These are phyloP conservation scores for Heteromurus nitidus DNA, from an alignment of 2,888 invertebrate species.

Conservation along the genomic window DNA sequence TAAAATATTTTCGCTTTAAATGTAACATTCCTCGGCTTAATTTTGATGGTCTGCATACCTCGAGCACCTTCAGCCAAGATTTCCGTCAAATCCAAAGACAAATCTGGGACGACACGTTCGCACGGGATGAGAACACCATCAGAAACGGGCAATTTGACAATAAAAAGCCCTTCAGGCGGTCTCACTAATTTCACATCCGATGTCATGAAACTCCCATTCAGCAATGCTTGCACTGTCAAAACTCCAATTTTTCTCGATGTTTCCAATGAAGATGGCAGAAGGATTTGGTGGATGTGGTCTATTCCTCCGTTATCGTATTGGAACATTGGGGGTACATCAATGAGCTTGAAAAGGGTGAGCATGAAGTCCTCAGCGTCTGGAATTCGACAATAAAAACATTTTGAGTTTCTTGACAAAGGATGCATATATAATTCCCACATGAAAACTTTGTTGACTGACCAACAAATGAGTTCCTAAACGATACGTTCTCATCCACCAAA, in stretches of 20 bases:
- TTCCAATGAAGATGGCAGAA: neutral
- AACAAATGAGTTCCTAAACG: neutral
- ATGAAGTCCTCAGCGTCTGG: slow-evolving; percentile 38
- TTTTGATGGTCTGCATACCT: neutral
- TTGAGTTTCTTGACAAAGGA: neutral
- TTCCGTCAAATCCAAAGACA: slow-evolving; percentile 1
- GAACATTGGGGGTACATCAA: neutral
- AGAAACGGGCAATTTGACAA: slow-evolving; percentile 26
- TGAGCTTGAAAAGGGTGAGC: neutral
- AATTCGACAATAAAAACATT: neutral
- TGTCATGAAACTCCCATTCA: neutral
- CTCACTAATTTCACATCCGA: neutral
- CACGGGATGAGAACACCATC: slow-evolving; percentile 25
- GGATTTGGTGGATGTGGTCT: slow-evolving; percentile 28
- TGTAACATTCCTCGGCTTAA: neutral
- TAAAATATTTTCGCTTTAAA: neutral
- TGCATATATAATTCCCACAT: neutral
- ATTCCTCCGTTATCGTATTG: slow-evolving; percentile 2
- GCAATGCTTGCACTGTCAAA: neutral
- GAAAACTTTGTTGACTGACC: neutral
- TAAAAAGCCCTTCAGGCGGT: neutral
- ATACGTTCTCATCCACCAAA: neutral
- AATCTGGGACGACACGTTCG: slow-evolving; percentile 16
- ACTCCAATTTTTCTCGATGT: neutral
- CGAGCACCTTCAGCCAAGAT: neutral